Percentiles rank a stretch among this genome's conserved stretches.
These are phyloP conservation scores for Sericinus montela DNA, from an alignment of 2,888 invertebrate species.

Conservation along the genomic window DNA sequence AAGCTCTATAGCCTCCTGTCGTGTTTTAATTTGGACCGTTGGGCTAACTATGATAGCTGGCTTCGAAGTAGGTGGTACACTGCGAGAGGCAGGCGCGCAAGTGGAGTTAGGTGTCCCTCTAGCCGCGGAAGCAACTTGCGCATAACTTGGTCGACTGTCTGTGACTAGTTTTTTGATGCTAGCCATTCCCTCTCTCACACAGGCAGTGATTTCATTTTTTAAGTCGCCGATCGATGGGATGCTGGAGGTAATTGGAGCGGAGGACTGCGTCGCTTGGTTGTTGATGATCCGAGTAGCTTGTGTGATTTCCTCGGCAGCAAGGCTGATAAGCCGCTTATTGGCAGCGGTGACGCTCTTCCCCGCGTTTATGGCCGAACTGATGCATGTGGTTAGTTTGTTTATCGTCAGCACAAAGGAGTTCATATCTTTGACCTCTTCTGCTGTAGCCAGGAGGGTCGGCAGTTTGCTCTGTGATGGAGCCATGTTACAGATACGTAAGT, in stretches of 20 bases:
- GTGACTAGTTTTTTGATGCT: neutral
- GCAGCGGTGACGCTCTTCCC: neutral
- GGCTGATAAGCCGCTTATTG: neutral
- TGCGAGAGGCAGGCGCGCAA: neutral
- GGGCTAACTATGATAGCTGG: neutral
- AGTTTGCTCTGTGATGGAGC: neutral
- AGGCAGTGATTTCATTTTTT: neutral
- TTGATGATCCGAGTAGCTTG: neutral
- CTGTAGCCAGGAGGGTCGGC: neutral
- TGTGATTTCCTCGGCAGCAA: neutral
- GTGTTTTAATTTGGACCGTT: neutral
- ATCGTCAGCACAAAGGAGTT: neutral
- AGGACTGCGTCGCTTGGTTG: too few species aligned
- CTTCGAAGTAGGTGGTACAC: neutral
- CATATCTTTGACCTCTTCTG: neutral
- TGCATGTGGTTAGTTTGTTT: neutral
- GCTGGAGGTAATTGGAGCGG: accelerated
- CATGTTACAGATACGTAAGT: too few species aligned
- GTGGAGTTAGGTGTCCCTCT: neutral
- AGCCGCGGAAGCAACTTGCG: neutral
- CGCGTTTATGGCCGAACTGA: neutral
- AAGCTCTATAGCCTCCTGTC: neutral
- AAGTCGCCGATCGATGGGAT: neutral
- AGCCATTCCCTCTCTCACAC: neutral
- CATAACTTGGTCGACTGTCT: neutral